Evolutionary conservation across 2,888 invertebrate genomes (phyloP).

Genomic region (Lobophora halterata): DNA sequence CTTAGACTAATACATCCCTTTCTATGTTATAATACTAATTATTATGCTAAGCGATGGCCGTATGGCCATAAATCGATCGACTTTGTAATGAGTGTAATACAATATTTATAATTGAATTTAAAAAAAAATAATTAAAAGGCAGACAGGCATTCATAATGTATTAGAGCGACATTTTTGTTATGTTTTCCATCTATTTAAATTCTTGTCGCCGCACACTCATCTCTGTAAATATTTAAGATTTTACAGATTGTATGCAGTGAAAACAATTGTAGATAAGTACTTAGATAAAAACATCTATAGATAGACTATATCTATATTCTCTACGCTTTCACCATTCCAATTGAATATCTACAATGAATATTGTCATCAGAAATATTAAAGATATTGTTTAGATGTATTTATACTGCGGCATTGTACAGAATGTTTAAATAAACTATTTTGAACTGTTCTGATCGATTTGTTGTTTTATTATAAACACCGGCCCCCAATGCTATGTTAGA

Average conservation of each 20-base stretch:
- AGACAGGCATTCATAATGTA: constrained; percentile 47
- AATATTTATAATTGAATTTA: constrained; percentile 52
- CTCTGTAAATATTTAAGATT: constrained; percentile 57
- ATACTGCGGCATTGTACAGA: constrained; percentile 61
- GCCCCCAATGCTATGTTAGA: too few species aligned
- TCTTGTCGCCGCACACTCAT: constrained; percentile 47
- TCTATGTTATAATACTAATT: constrained; percentile 43
- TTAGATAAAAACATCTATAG: too few species aligned
- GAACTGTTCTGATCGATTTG: constrained; percentile 61
- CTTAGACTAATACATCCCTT: too few species aligned
- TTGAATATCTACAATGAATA: too few species aligned
- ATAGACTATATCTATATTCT: too few species aligned
- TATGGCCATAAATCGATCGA: constrained; percentile 42
- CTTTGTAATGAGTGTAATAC: constrained; percentile 56
- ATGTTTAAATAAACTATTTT: constrained; percentile 61
- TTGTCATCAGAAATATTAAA: not conserved
- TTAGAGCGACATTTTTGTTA: constrained; percentile 41
- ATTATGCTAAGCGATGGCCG: constrained; percentile 35
- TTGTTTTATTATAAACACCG: constrained; percentile 45
- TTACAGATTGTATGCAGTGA: constrained; percentile 65
- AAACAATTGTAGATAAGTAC: too few species aligned
- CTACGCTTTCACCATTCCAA: too few species aligned
- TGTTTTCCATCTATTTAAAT: constrained; percentile 32
- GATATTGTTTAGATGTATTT: constrained; percentile 26
- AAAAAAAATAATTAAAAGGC: constrained; percentile 45